A percentile compares a stretch with the other conserved stretches of the same genome.
Evolutionary conservation across 2,888 invertebrate species (phyloP).

Genomic region (Eupithecia subfuscata): DNA sequence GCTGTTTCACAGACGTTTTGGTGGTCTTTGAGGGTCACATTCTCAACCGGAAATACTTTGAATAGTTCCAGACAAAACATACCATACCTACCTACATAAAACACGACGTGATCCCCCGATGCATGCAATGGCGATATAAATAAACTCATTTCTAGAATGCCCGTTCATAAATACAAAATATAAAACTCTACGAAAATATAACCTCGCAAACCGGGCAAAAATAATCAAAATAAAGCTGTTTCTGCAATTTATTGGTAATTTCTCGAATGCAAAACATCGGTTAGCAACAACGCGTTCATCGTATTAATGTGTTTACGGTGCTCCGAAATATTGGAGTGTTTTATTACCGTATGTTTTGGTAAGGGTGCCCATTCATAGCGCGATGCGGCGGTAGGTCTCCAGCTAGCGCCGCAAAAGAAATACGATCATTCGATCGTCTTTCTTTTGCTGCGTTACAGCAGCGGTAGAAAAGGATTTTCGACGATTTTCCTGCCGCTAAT

Average conservation of each 20-base stretch:
- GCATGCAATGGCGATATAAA: not conserved
- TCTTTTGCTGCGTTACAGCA: not conserved
- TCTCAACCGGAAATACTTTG: not conserved
- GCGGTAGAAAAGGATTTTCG: not conserved
- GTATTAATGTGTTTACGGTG: slow-evolving; percentile 48
- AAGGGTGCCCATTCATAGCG: slow-evolving; percentile 21
- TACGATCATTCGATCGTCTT: too few relatives aligned
- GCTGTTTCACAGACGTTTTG: not conserved
- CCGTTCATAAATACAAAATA: not conserved
- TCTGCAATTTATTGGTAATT: slow-evolving; percentile 28
- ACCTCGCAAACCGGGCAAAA: not conserved
- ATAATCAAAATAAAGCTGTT: slow-evolving; percentile 23
- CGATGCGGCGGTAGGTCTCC: not conserved
- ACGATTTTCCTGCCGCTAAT: not conserved
- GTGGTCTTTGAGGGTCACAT: not conserved
- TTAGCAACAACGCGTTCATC: slow-evolving; percentile 45
- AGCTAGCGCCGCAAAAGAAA: too few relatives aligned
- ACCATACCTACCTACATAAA: not conserved
- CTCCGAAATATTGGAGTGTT: slow-evolving; percentile 45
- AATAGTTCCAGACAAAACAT: not conserved
- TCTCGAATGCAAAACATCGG: slow-evolving; percentile 36
- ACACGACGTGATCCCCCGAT: not conserved
- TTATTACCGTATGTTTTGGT: slow-evolving; percentile 38
- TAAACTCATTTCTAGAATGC: not conserved
- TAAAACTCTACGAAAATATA: not conserved